Evolutionary conservation across 2,888 invertebrate genomes (phyloP).

Genomic region (Xestia ashworthii): DNA sequence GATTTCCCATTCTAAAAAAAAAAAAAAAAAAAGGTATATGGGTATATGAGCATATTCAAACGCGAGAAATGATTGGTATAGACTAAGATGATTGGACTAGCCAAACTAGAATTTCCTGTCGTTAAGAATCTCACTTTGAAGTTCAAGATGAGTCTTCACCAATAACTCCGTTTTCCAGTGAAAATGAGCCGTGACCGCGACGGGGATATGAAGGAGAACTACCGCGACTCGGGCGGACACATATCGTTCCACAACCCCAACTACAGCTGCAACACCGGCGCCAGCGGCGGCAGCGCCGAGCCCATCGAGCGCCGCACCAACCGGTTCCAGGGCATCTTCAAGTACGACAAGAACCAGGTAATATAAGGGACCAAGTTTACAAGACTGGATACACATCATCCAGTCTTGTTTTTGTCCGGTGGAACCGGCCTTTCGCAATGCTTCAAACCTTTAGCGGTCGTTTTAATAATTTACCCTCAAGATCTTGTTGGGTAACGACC

Average conservation of each 20-base stretch:
- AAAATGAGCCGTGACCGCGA: conserved; percentile 70
- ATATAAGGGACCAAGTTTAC: background rate
- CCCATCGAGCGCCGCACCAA: conserved; percentile 79
- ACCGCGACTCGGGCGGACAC: conserved; percentile 92
- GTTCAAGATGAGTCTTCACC: background rate
- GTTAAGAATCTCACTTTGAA: background rate
- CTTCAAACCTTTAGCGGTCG: background rate
- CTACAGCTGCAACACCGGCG: conserved; percentile 90
- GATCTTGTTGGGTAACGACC: background rate
- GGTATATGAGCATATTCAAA: too few species aligned
- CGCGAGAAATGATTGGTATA: background rate
- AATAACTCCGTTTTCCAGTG: conserved; percentile 64
- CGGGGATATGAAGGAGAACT: conserved; percentile 83
- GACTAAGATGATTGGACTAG: too few species aligned
- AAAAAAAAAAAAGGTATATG: too few species aligned
- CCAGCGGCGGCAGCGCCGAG: conserved; percentile 83
- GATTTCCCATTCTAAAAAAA: too few species aligned
- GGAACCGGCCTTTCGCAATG: background rate
- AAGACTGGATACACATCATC: background rate
- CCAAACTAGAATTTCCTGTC: background rate
- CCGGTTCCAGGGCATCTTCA: conserved; percentile 92
- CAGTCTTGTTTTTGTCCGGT: background rate
- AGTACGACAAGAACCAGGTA: conserved; percentile 95
- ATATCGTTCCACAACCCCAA: conserved; percentile 97
- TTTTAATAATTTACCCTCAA: background rate